Evolutionary conservation across 2,888 invertebrate genomes (phyloP).

Genomic region (Mycalesis mineus): DNA sequence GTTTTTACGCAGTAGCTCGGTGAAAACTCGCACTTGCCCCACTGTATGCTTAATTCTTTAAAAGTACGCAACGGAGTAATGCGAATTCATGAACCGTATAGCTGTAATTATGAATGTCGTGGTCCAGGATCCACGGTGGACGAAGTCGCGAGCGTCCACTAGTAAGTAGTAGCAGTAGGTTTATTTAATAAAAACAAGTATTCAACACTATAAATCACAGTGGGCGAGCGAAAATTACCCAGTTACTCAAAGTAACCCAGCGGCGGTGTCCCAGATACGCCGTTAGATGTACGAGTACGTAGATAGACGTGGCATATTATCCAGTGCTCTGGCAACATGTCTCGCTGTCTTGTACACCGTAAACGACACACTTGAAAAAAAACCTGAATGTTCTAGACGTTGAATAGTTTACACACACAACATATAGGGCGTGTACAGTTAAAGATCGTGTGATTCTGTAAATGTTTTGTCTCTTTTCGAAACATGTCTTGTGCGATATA

Average conservation of each 20-base stretch:
- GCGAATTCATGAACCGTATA: no score
- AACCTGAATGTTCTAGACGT: background rate
- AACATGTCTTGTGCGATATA: background rate
- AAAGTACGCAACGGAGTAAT: no score
- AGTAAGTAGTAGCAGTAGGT: no score
- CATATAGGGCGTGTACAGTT: background rate
- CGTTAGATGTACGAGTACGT: background rate
- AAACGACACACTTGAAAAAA: background rate
- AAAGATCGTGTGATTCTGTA: no score
- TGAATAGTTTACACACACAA: background rate
- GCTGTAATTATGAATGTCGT: no score
- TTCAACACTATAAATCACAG: background rate
- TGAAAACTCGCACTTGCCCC: no score
- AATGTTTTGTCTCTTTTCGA: no score
- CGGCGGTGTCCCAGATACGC: constrained; percentile 4
- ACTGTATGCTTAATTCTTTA: no score
- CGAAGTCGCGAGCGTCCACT: no score
- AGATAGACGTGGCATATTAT: background rate
- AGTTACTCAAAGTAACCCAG: constrained; percentile 1
- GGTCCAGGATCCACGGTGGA: no score
- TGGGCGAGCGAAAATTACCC: background rate
- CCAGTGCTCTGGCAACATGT: background rate
- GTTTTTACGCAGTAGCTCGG: no score
- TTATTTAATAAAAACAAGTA: background rate
- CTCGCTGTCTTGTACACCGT: background rate